phyloP scores from a whole-genome alignment of 2,888 invertebrate genomes.

The Cephus rjabovi region DNA sequence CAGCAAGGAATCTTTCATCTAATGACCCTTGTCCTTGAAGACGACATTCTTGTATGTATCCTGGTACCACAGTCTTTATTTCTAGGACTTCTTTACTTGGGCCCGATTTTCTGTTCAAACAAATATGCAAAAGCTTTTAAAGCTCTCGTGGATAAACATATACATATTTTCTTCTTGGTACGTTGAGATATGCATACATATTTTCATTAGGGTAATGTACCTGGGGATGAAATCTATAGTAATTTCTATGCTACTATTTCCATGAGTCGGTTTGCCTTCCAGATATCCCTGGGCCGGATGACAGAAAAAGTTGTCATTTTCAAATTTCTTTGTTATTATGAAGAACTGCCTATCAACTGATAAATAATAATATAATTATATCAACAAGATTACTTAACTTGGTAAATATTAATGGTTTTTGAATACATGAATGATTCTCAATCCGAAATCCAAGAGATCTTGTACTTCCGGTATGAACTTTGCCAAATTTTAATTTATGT shows the following conservation, averaged over 20 bases:
- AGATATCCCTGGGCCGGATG: not conserved
- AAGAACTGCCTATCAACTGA: not conserved
- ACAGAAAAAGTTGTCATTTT: conserved; percentile 11
- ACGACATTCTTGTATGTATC: conserved; percentile 28
- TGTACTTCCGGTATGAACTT: conserved; percentile 39
- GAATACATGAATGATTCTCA: conserved; percentile 43
- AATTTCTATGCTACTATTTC: not conserved
- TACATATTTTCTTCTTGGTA: not conserved
- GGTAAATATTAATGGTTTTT: conserved; percentile 12
- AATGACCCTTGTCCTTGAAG: conserved; percentile 31
- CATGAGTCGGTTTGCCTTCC: not conserved
- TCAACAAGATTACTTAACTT: conserved; percentile 8
- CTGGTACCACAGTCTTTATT: conserved; percentile 19
- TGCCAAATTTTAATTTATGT: conserved; percentile 43
- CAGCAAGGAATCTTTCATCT: conserved; percentile 23
- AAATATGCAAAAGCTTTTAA: not conserved
- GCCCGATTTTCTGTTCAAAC: not conserved
- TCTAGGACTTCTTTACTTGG: conserved; percentile 25
- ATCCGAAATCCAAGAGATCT: conserved; percentile 39
- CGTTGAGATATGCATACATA: not conserved
- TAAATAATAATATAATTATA: conserved; percentile 8
- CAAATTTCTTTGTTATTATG: not conserved
- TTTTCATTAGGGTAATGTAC: not conserved
- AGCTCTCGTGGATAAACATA: not conserved
- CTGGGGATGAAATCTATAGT: conserved; percentile 6